Evolutionary conservation across 2,797 vertebrate species (phyloP).

Genomic region (Tragopan temminckii): DNA sequence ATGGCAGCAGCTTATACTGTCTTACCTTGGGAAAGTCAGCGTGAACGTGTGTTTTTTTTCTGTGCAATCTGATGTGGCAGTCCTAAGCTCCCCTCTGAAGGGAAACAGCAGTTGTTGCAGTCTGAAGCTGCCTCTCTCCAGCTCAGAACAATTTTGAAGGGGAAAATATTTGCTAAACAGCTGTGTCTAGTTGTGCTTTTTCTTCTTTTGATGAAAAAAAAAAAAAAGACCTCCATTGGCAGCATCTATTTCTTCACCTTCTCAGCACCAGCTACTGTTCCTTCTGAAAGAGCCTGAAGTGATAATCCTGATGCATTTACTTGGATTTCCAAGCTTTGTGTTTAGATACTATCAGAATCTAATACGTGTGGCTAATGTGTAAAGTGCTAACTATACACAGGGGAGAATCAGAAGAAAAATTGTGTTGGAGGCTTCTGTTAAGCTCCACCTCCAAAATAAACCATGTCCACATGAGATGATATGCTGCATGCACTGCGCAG

Average conservation of each 20-base stretch:
- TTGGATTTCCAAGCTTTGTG: neutral
- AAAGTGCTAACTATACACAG: neutral
- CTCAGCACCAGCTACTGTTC: neutral
- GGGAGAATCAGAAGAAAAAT: neutral
- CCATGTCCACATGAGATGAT: neutral
- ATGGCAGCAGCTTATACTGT: neutral
- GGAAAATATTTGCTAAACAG: neutral
- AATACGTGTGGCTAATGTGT: neutral
- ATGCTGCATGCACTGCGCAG: neutral
- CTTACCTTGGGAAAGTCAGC: neutral
- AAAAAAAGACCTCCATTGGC: neutral
- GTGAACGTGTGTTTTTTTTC: neutral
- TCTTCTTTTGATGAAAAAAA: neutral
- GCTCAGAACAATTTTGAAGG: neutral
- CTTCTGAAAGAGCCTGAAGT: neutral
- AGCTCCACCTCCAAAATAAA: neutral
- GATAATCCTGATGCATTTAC: neutral
- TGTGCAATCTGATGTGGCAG: neutral
- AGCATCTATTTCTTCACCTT: neutral
- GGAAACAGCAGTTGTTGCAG: neutral
- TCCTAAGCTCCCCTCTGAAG: neutral
- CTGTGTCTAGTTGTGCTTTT: neutral
- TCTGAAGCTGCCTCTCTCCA: slow-evolving; percentile 19
- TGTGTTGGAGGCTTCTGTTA: neutral
- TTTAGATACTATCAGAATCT: neutral